Conservation (phyloP, 2,888 invertebrate species). For the Galerucella calmariensis region DNA sequence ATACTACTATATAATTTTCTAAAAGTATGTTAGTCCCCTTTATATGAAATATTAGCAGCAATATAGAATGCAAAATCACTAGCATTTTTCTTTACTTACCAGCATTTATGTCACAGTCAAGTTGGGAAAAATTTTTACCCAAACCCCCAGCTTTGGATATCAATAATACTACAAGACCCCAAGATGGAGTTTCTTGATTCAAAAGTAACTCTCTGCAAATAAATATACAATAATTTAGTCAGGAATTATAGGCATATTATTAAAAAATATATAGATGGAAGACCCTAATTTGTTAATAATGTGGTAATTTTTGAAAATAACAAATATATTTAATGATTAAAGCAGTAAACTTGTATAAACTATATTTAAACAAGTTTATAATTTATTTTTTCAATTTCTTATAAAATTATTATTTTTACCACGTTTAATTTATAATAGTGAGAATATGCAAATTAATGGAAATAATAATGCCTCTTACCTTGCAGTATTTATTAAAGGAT, state of each 20-base stretch:
- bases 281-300: no score
- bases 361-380: no score
- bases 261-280: no score
- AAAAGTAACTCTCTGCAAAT: conserved; percentile 52
- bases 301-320: no score
- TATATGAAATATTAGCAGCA: background rate
- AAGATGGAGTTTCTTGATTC: conserved; percentile 86
- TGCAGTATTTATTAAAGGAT: conserved; percentile 91
- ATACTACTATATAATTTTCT: no score
- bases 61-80: background rate
- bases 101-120: conserved; percentile 85
- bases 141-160: conserved; percentile 92
- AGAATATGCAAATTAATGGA: conserved; percentile 10
- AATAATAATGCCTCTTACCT: conserved; percentile 71
- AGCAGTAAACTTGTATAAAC: no score
- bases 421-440: no score
- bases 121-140: conserved; percentile 77
- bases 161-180: conserved; percentile 90
- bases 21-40: no score
- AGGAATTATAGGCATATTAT: no score
- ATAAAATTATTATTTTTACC: no score
- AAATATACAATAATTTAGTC: conserved; percentile 21
- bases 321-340: no score
- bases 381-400: no score
- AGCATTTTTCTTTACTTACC: conserved; percentile 66